Evolutionary conservation across 1,140 invertebrate species (phyloP), one percentile per base, ranked within the genome.

Genomic region (Drosophila nigrodunni): DNA sequence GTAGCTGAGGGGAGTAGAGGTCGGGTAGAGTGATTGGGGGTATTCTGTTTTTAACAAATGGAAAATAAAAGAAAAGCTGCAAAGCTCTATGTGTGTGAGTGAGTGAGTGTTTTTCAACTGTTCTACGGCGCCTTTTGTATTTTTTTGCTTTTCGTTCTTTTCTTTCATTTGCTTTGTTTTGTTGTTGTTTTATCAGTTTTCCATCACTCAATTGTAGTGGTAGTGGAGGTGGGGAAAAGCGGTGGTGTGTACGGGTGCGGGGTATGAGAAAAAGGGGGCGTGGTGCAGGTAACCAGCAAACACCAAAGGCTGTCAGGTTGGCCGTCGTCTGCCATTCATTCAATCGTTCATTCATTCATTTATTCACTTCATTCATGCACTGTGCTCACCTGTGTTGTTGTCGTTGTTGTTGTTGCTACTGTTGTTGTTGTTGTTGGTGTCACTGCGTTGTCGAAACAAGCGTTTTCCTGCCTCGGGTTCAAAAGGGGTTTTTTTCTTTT

Each of bases 401-500:
- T 61, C 65, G 59, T 54, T 61, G 46, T 47, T 47, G 47, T 39
- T 78, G 69, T 60, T 64, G 74, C 65, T 74, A 52, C 61, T 73
- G 8, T 25, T 75, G 54, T 55, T 50, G 43, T 43, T 82, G 72
- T 47, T 70, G 59, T 64, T 65, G 46, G 50, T 47, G 60, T 74
- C 39, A 43, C 64, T 83, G 55, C 46, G 68, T 71, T 73, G 77
- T 81, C 67, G 77, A 79, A 87, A 87, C 82, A 87, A 87, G 82
- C 79, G 82, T 87, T 87, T 88, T 87, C 77, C 83, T 80, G 83
- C 82, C 82, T 62, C 66, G 70, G 81, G 58, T 67, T 74, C 72
- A 70, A 77, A 78, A 70, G 59, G 59, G 75, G 75, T 52, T 77
- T 68, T 61, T 13, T 18, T 21, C 58, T 15, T 15, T 15, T 15